Conservation (phyloP, 2,113 vertebrate species). For the Spilogale gracilis region DNA sequence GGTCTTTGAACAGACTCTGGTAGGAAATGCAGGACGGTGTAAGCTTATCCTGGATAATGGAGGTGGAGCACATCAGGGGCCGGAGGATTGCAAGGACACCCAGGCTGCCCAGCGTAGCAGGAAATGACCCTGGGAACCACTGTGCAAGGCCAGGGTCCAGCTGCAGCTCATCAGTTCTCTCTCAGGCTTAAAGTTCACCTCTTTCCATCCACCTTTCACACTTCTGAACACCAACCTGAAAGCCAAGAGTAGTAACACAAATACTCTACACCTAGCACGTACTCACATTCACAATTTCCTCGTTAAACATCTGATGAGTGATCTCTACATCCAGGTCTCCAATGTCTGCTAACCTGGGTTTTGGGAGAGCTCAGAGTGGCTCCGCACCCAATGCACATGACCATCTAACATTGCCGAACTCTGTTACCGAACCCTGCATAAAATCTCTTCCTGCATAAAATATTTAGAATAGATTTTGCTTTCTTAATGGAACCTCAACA, state of each 20-base stretch:
- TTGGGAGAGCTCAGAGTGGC: fast-evolving
- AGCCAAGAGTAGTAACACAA: not conserved
- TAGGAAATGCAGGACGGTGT: not conserved
- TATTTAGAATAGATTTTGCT: not conserved
- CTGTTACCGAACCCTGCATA: not conserved
- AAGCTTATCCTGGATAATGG: not conserved
- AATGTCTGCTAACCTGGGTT: not conserved
- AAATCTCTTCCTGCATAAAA: not conserved
- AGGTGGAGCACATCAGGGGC: not conserved
- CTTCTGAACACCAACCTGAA: not conserved
- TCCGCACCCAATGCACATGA: fast-evolving
- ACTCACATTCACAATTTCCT: not conserved
- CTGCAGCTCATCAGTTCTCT: not conserved
- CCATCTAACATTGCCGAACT: not conserved
- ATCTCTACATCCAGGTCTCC: not conserved
- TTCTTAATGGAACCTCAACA: not conserved
- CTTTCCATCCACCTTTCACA: not conserved
- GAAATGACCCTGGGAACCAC: not conserved
- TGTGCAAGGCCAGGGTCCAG: fast-evolving
- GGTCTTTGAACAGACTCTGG: not conserved
- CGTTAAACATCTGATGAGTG: not conserved
- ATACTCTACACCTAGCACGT: not conserved
- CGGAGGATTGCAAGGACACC: not conserved
- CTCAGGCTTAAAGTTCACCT: not conserved
- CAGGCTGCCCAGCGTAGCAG: not conserved